phyloP scores from a whole-genome alignment of 1,140 invertebrate species.

The Mercenaria mercenaria region DNA sequence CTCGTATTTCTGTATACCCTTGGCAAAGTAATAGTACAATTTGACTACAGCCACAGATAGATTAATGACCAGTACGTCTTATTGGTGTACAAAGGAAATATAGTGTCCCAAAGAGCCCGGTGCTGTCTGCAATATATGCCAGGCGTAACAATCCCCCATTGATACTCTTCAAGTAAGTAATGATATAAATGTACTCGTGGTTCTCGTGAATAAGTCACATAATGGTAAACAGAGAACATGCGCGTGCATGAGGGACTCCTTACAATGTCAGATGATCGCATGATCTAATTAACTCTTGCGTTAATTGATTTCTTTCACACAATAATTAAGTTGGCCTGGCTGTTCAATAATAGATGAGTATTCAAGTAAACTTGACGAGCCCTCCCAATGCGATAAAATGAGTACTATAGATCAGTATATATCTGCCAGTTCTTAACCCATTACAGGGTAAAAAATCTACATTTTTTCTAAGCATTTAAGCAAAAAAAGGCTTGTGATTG shows the following conservation, averaged over 20 bases:
- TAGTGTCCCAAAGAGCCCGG: not conserved
- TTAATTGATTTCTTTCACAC: constrained; percentile 44
- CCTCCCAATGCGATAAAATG: constrained; percentile 11
- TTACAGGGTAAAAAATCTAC: too few relatives aligned
- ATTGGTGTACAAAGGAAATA: too few relatives aligned
- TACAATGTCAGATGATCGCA: constrained; percentile 8
- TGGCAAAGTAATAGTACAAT: too few relatives aligned
- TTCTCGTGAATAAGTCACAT: constrained; percentile 24
- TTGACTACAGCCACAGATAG: too few relatives aligned
- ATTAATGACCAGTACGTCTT: too few relatives aligned
- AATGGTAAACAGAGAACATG: not conserved
- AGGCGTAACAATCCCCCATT: not conserved
- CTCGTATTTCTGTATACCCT: too few relatives aligned
- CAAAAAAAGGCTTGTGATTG: too few relatives aligned
- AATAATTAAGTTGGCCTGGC: constrained; percentile 33
- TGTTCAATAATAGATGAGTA: constrained; percentile 31
- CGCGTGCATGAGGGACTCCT: constrained; percentile 5
- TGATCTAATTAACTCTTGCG: constrained; percentile 29
- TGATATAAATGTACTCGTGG: not conserved
- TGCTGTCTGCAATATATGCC: not conserved
- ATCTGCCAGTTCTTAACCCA: too few relatives aligned
- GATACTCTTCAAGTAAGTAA: not conserved
- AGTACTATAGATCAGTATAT: not conserved
- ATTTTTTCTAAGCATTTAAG: too few relatives aligned
- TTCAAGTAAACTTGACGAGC: constrained; percentile 8